These are phyloP conservation scores for Phthorimaea operculella DNA, from an alignment of 1,140 invertebrate species.

Conservation along the genomic window DNA sequence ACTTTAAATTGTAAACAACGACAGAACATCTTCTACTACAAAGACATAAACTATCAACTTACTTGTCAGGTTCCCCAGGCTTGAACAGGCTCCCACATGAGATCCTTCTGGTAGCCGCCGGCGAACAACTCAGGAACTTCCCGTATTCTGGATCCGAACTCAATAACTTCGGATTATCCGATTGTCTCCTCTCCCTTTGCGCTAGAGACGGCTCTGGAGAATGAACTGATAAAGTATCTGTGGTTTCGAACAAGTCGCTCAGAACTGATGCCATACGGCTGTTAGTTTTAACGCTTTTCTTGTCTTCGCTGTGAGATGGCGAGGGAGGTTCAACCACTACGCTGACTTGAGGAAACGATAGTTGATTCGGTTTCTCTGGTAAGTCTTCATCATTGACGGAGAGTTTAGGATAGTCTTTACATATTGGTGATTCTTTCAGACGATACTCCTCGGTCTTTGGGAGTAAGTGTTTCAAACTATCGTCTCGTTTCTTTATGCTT, in stretches of 20 bases:
- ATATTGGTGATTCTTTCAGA: conserved; percentile 20
- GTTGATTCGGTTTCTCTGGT: not conserved
- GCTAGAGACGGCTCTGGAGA: conserved; percentile 56
- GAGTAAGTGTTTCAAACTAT: conserved; percentile 41
- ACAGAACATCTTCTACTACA: too few relatives aligned
- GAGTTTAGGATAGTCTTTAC: conserved; percentile 17
- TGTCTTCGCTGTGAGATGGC: conserved; percentile 68
- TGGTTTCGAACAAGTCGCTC: conserved; percentile 57
- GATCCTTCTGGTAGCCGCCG: conserved; percentile 80
- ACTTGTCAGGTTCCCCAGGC: conserved; percentile 71
- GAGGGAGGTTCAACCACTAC: conserved; percentile 79
- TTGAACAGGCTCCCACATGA: conserved; percentile 82
- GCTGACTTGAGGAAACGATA: conserved; percentile 71
- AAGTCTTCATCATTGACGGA: conserved; percentile 2
- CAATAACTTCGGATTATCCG: conserved; percentile 71
- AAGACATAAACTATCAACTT: too few relatives aligned
- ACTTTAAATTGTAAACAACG: too few relatives aligned
- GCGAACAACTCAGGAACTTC: conserved; percentile 73
- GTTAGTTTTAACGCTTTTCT: conserved; percentile 49
- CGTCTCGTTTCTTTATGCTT: conserved; percentile 55
- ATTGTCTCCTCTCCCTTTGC: conserved; percentile 59
- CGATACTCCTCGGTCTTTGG: conserved; percentile 44
- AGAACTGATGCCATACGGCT: conserved; percentile 58
- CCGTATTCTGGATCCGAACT: conserved; percentile 71
- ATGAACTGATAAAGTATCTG: conserved; percentile 52